Evolutionary conservation across 2,888 invertebrate genomes (phyloP), one percentile per base, ranked within the genome.

Genomic region (Drosophila subsilvestris): DNA sequence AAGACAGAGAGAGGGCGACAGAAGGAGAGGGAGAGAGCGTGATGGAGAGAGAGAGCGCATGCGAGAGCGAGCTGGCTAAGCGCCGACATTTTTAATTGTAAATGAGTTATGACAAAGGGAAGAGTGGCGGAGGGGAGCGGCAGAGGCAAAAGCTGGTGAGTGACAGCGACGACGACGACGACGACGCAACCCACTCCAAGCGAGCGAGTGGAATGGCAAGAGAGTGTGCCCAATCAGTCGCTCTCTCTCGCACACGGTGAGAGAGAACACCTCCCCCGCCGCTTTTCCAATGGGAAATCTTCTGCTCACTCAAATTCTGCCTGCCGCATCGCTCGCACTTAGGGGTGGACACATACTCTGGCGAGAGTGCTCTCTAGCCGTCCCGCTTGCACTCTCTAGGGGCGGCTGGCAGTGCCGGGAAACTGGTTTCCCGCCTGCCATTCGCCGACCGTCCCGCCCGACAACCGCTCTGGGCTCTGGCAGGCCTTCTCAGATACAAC

Each of bases 1-100:
- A 62, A 70, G 63, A 67, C 67, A 75, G 79, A 69, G 68, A 49
- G 54, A 61, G 53, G 45, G 55, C 12, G 61, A 47, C 20, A 49
- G 37, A 43, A n/a, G 37, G 57, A 3, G 45, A 12, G 42, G 22
- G 25, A 22, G 25, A 12, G 17, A 27, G 45, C 22, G 27, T 5
- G 37, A 62, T 37, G 55, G 37, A 56, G 61, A 59, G 49, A 55
- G 32, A 8, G 65, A 55, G 57, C 60, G 14, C 53, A 29, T 43
- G 69, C 18, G 66, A 45, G 48, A 60, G 63, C 37, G 47, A 54
- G 61, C 58, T 22, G 65, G 62, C 69, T 68, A 77, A 88, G 90
- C 90, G 90, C 91, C 90, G 90, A 91, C 90, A 90, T 90, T 90
- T 90, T 90, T 90, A 90, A 90, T 90, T 90, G 90, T 89, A 85